Conservation (phyloP, 1,140 invertebrate species). For the Psilanteris sp. region DNA sequence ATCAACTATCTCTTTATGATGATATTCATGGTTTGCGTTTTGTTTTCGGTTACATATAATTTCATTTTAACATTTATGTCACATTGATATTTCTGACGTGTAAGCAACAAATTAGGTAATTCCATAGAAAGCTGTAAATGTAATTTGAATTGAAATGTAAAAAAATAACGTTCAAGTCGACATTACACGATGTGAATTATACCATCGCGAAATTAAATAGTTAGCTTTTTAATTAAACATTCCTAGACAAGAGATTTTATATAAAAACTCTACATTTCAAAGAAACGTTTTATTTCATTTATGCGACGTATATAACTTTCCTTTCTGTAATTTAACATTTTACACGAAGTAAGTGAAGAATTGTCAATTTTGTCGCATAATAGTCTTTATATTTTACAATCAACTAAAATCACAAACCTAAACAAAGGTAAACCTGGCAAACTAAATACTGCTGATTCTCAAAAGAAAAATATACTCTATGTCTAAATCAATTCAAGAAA, state of each 20-base stretch:
- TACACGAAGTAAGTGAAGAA: background rate
- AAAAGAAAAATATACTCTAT: too few species aligned
- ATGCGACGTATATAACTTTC: conserved; percentile 4
- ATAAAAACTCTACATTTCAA: conserved; percentile 2
- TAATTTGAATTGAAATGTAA: conserved; percentile 19
- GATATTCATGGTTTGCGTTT: conserved; percentile 43
- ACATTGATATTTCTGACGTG: conserved; percentile 5
- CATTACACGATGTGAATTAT: conserved; percentile 6
- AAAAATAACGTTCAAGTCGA: background rate
- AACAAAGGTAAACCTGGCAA: too few species aligned
- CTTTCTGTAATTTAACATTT: background rate
- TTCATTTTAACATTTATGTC: conserved; percentile 15
- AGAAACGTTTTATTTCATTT: conserved; percentile 5
- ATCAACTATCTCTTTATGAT: conserved; percentile 15
- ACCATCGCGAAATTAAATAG: conserved; percentile 28
- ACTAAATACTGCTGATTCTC: too few species aligned
- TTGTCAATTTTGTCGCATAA: conserved; percentile 3
- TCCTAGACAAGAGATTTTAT: conserved; percentile 1
- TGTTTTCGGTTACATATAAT: conserved; percentile 29
- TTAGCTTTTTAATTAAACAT: conserved; percentile 42
- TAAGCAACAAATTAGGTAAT: conserved; percentile 10
- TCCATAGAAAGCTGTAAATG: conserved; percentile 4
- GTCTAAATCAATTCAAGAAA: too few species aligned
- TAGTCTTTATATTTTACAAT: background rate
- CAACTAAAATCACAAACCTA: too few species aligned